Evolutionary conservation across 2,797 vertebrate species (phyloP), one percentile per base, ranked within the genome.

Genomic region (Myiotriccus ornatus): DNA sequence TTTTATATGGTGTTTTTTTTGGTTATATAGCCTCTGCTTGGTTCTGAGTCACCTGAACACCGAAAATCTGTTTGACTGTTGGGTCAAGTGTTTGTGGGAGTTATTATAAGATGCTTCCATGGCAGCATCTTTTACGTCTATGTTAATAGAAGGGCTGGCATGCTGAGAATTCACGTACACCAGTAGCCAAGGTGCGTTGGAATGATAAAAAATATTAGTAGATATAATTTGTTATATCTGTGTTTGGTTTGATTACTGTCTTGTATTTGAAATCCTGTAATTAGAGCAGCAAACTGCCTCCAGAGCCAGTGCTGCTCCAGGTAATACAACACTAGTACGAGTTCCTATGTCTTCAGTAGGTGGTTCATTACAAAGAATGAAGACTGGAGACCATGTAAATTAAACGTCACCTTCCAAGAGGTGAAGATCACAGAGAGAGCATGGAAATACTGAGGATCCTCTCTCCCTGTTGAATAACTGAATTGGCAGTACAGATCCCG

Each of bases 181-280:
- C 7, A 6, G n/a, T 60, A 91, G 55, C 78, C 86, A 93, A 95
- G 90, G 90, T 93, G 92, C 30, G 15, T 13, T 32, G 87, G 80
- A 76, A 94, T 0, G 94, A 96, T 96, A 96, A 95, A 94, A 96
- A 91, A 55, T 75, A 94, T 96, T 95, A 96, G 87, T 79, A 82
- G 93, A 41, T 79, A 79, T 92, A 94, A 96, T 95, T 95, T 78
- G 87, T 90, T 92, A n/a, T 95, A 94, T 96, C 94, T 91, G 0
- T 95, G 87, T 97, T 97, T 97, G 92, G 46, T 92, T 95, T 96
- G 95, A 95, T 95, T 87, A 47, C 55, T 93, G 92, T 95, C 94
- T 96, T 52, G 53, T 94, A 50, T 95, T 95, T 97, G 91, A 89
- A 91, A 84, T 81, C 49, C 73, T 95, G 94, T 96, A 96, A 96